These are phyloP conservation scores for Tiphia femorata DNA, from an alignment of 2,888 invertebrate species.

Conservation along the genomic window DNA sequence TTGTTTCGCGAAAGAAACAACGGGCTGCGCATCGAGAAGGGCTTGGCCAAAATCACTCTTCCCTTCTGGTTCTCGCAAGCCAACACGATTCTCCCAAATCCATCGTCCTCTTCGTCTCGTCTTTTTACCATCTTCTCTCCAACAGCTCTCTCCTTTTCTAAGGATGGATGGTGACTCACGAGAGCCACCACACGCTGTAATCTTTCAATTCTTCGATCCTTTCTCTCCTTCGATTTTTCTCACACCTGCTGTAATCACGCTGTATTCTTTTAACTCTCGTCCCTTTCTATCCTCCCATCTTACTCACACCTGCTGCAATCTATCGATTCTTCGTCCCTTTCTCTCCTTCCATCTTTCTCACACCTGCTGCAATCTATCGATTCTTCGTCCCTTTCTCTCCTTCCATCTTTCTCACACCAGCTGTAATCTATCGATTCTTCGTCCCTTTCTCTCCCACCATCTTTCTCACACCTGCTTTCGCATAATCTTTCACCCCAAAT, in stretches of 20 bases:
- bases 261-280: too few species aligned
- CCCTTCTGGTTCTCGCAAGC: constrained; percentile 23
- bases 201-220: not conserved
- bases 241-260: too few species aligned
- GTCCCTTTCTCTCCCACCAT: not conserved
- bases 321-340: not conserved
- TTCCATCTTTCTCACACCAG: not conserved
- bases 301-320: too few species aligned
- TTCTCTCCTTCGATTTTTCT: too few species aligned
- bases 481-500: too few species aligned
- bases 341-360: not conserved
- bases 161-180: too few species aligned
- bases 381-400: not conserved
- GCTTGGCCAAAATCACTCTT: constrained; percentile 14
- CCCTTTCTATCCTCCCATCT: too few species aligned
- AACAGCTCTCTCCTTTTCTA: not conserved
- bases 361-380: not conserved
- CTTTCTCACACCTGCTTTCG: constrained; percentile 38
- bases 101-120: not conserved
- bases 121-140: not conserved
- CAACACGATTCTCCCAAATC: too few species aligned
- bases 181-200: not conserved
- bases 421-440: too few species aligned
- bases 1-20: constrained; percentile 52
- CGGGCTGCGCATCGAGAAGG: constrained; percentile 43